Base-by-base conservation (phyloP, 1,140 invertebrate genomes). In the Oncopeltus fasciatus region DNA sequence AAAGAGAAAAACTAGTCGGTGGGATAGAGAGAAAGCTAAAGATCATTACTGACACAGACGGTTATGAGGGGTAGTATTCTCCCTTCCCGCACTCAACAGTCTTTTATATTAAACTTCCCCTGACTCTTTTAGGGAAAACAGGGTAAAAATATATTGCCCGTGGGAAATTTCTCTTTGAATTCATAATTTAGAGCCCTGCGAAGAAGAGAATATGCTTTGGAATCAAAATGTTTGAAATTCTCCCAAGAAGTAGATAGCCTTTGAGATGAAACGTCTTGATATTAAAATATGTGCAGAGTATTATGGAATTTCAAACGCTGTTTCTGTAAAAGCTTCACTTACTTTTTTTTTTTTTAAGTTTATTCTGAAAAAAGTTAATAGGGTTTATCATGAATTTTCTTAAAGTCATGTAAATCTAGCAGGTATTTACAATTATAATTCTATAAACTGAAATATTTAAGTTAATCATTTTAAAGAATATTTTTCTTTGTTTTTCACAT, bases 101-200 rank as follows among this genome's bases (percentile, higher is more conserved):
- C 49, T 26, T 26, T 53, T 53, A 53, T 53, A 53, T 53, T 53
- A 53, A 53, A 53, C 18, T 53, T 53, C 24, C 24, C n/a, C 49
- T 26, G 20, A 53, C 49, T 53, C 49, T 53, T 53, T 53, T 53
- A 53, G 49, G 49, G 49, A 53, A 46, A 53, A 53, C 49, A 53
- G 49, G 49, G 49, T 53, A 53, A 53, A 53, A 53, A 53, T 53
- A 53, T 53, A 53, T 53, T 53, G 49, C 49, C 49, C 49, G 49
- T 53, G 49, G 49, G 49, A 53, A 53, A 53, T 53, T 24, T 53
- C 49, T 24, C 49, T 53, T 53, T 53, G 49, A 53, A 53, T 53
- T 53, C 49, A 24, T 53, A 53, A 53, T 53, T 53, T 53, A 53
- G 49, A 53, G 2, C 1, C 49, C 26, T 14, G 21, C 20, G 12